Percentiles rank a stretch among this genome's conserved stretches.
These are phyloP conservation scores for Palythoa heliodiscus DNA, from an alignment of 92 coral and sea anemone species.

Conservation along the genomic window DNA sequence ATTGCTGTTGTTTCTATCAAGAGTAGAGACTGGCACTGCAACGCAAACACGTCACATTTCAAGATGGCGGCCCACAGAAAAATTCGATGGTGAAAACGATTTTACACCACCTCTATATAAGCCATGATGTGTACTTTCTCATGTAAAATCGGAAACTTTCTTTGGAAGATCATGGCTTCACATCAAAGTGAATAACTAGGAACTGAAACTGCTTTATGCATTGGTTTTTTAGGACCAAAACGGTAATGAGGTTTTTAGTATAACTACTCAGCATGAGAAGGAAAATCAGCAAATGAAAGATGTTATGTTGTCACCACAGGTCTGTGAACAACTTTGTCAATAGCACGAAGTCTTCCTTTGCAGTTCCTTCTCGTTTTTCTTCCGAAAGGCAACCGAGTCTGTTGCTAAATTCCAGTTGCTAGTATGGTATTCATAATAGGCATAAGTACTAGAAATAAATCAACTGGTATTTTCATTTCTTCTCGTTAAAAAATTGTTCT, in stretches of 20 bases:
- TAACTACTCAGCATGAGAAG: slow-evolving; percentile 6
- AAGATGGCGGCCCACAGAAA: too few species aligned
- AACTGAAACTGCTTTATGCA: not conserved
- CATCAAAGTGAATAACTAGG: not conserved
- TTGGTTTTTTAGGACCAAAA: slow-evolving; percentile 69
- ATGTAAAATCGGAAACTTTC: not conserved
- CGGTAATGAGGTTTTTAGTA: slow-evolving; percentile 65
- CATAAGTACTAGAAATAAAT: too few species aligned
- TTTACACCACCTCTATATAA: too few species aligned
- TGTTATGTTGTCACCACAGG: slow-evolving; percentile 23
- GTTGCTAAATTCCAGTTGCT: not conserved
- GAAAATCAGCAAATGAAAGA: slow-evolving; percentile 31
- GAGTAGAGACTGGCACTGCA: too few species aligned
- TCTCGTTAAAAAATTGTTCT: too few species aligned
- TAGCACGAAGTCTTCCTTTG: not conserved
- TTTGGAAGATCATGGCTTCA: not conserved
- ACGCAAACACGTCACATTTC: too few species aligned
- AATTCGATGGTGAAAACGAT: too few species aligned
- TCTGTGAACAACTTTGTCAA: not conserved
- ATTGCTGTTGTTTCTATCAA: too few species aligned
- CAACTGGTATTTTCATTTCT: too few species aligned
- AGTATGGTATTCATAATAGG: too few species aligned
- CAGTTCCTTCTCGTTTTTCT: not conserved
- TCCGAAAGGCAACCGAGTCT: not conserved
- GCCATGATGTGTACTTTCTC: not conserved